These are phyloP conservation scores for Asbolus verrucosus DNA, from an alignment of 1,140 invertebrate species.

Conservation along the genomic window DNA sequence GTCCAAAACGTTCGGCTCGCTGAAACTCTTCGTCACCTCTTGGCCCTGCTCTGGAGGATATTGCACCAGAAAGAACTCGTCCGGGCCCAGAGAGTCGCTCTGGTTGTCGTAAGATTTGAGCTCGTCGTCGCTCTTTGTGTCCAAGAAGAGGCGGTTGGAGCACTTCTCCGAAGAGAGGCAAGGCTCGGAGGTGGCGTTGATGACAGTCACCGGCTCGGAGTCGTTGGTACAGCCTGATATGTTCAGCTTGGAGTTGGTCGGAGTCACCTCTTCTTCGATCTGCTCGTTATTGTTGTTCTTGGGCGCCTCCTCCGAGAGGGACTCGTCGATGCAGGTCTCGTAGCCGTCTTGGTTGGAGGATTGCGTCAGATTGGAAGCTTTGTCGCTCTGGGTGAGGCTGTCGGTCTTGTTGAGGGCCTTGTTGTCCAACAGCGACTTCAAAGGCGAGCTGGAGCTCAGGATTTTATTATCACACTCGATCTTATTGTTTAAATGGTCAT, in stretches of 20 bases:
- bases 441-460: not conserved
- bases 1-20: slow-evolving; percentile 58
- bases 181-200: slow-evolving; percentile 51
- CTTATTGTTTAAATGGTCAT: slow-evolving; percentile 49
- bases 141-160: slow-evolving; percentile 55
- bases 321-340: slow-evolving; percentile 63
- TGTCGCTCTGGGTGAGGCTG: slow-evolving; percentile 56
- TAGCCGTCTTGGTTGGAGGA: slow-evolving; percentile 58
- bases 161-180: slow-evolving; percentile 46
- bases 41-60: slow-evolving; percentile 51
- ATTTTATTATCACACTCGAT: slow-evolving; percentile 41
- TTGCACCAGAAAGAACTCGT: slow-evolving; percentile 63
- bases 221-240: slow-evolving; percentile 40
- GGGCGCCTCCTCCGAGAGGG: slow-evolving; percentile 59
- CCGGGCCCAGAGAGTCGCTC: slow-evolving; percentile 53
- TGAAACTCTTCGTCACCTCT: slow-evolving; percentile 57
- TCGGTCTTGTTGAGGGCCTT: slow-evolving; percentile 48
- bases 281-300: slow-evolving; percentile 46
- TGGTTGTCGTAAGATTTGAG: slow-evolving; percentile 59
- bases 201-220: slow-evolving; percentile 30
- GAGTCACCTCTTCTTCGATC: slow-evolving; percentile 52
- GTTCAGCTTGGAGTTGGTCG: slow-evolving; percentile 59
- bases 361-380: slow-evolving; percentile 34
- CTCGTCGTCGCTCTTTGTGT: slow-evolving; percentile 56
- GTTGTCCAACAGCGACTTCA: slow-evolving; percentile 25